phyloP scores from a whole-genome alignment of 1,140 invertebrate species.

The Portunus trituberculatus region DNA sequence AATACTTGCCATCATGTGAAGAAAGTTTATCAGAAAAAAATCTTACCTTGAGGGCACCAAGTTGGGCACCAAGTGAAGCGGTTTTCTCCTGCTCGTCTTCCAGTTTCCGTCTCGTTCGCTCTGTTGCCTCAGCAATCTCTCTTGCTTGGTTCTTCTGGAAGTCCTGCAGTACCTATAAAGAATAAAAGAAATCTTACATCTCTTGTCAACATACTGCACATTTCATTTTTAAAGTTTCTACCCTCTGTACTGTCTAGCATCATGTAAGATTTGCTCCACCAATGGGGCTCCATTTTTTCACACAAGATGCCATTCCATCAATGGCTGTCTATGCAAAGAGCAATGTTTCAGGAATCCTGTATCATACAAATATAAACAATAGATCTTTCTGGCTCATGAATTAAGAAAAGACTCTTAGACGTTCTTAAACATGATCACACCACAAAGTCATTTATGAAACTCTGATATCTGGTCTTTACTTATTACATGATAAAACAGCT shows the following conservation, averaged over 20 bases:
- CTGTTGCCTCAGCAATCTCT: constrained; percentile 63
- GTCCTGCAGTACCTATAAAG: constrained; percentile 55
- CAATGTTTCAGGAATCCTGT: no score
- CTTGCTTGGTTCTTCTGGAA: constrained; percentile 63
- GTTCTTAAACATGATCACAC: neutral
- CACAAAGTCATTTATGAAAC: neutral
- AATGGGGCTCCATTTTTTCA: no score
- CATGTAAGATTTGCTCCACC: no score
- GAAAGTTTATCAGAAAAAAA: neutral
- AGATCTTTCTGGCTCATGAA: no score
- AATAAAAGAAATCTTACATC: no score
- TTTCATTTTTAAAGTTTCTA: no score
- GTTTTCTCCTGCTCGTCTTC: constrained; percentile 53
- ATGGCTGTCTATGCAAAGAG: no score
- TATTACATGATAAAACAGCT: neutral
- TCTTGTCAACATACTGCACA: no score
- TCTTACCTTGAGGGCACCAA: constrained; percentile 47
- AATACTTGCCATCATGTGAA: neutral
- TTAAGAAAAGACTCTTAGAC: neutral
- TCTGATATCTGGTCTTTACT: neutral
- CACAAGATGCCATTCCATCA: no score
- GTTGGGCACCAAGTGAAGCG: constrained; percentile 5
- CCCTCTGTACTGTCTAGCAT: no score
- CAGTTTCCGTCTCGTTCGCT: constrained; percentile 50
- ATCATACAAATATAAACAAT: no score